Evolutionary conservation across 2,797 vertebrate genomes (phyloP).

Genomic region (Astyanax mexicanus): DNA sequence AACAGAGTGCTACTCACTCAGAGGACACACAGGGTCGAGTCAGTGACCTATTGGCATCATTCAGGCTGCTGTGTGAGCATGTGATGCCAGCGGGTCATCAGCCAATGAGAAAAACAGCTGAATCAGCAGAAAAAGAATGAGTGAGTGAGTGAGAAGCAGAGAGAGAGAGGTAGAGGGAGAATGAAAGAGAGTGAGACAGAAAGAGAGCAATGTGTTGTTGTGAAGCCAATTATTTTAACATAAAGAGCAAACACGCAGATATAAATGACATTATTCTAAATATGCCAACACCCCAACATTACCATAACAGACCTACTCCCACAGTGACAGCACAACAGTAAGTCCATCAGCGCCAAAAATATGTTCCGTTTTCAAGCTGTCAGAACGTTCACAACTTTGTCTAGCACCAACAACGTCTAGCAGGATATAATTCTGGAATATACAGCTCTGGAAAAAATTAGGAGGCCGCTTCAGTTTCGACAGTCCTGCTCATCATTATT

Average conservation of each 20-base stretch:
- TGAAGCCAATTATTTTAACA: not conserved
- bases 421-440: not conserved
- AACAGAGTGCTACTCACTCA: slow-evolving; percentile 40
- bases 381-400: slow-evolving; percentile 14
- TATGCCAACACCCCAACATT: slow-evolving; percentile 3
- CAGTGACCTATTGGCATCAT: slow-evolving; percentile 58
- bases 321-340: not conserved
- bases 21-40: slow-evolving; percentile 64
- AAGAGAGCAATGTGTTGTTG: not conserved
- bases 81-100: slow-evolving; percentile 67
- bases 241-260: not conserved
- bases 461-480: too few relatives aligned
- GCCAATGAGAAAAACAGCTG: slow-evolving; percentile 63
- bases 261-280: not conserved
- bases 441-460: too few relatives aligned
- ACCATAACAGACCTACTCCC: not conserved
- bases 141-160: slow-evolving; percentile 41
- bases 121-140: slow-evolving; percentile 69
- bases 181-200: slow-evolving; percentile 36
- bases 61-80: slow-evolving; percentile 44
- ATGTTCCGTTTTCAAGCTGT: slow-evolving; percentile 17
- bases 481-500: too few relatives aligned
- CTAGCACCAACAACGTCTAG: slow-evolving; percentile 24
- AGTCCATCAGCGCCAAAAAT: not conserved
- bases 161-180: slow-evolving; percentile 19